Percentiles rank a stretch among this genome's conserved stretches.
Conservation (phyloP, 1,140 invertebrate species). For the Drosophila sturtevanti region DNA sequence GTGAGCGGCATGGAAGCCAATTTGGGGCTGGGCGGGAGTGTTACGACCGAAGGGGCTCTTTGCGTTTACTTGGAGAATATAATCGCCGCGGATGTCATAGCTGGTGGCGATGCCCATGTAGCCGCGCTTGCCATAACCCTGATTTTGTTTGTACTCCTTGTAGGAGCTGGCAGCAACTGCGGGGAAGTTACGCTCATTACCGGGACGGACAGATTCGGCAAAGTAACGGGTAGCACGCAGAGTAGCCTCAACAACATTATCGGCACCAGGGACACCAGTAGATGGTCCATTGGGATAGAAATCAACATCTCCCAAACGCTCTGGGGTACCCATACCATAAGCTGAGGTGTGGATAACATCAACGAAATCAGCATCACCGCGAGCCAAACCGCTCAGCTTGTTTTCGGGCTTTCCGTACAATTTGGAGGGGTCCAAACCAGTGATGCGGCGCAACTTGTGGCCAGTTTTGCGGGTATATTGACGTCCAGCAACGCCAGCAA, state of each 20-base stretch:
- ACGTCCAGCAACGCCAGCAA: conserved; percentile 84
- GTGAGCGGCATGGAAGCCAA: conserved; percentile 49
- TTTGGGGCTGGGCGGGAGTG: conserved; percentile 67
- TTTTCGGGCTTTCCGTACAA: conserved; percentile 85
- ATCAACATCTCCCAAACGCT: conserved; percentile 88
- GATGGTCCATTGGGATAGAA: conserved; percentile 89
- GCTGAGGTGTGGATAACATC: conserved; percentile 91
- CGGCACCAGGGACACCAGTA: conserved; percentile 83
- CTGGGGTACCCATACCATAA: conserved; percentile 88
- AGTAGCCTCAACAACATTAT: conserved; percentile 86
- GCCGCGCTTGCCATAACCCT: conserved; percentile 69
- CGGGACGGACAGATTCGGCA: conserved; percentile 85
- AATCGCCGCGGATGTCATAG: conserved; percentile 70
- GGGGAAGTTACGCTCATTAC: conserved; percentile 75
- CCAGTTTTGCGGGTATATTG: conserved; percentile 85
- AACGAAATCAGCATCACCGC: conserved; percentile 85
- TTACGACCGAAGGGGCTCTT: conserved; percentile 75
- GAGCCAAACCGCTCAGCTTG: conserved; percentile 84
- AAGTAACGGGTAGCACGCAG: conserved; percentile 86
- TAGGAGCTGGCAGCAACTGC: conserved; percentile 70
- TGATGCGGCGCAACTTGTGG: conserved; percentile 84
- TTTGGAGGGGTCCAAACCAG: conserved; percentile 88
- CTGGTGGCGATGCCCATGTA: conserved; percentile 76
- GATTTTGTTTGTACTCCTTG: conserved; percentile 69
- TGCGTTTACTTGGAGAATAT: conserved; percentile 76